Base-by-base conservation (phyloP, 92 coral and sea anemone genomes). In the Actinernus sp. region DNA sequence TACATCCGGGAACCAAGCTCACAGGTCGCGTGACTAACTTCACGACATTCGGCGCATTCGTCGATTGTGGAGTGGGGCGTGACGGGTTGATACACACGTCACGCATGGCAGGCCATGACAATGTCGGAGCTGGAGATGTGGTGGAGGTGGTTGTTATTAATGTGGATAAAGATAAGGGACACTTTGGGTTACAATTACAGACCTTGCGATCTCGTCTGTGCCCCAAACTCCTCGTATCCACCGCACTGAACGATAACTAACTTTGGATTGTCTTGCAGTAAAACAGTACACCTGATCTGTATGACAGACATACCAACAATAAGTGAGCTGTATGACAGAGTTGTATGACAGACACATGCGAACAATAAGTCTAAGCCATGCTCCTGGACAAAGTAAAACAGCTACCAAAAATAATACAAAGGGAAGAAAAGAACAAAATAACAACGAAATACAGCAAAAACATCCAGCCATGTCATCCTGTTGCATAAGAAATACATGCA, bases 21-120 rank as follows among this genome's bases (percentile, higher is more conserved):
- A 65, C 97, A 14, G 98, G 98, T 2, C 92, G 98, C 45, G 92
- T 94, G 44, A 56, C 90, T 2, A 94, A 94, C 31, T 85, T 94
- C 59, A 94, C 97, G 46, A 87, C 98, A 16, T 94, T 94, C 49
- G 98, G 98, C 13, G 97, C 98, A 2, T 94, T 94, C 69, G 97
- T 94, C 12, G 98, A 94, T 58, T 87, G 97, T 60, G 98, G 98
- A 4, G 91, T 91, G 0, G 97, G 96, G 23, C 78, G 79, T 18
- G 82, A 79, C 47, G 98, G 98, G 6, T 56, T 94, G 34, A 57
- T 91, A 39, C 97, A 94, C 67, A 74, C 58, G 18, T 88, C 90
- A 29, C 78, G 63, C 48, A 74, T 91, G 79, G 78, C 63, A 17
- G 54, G 82, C 10, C 43, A 73, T 18, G 85, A 58, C 31, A 58